Evolutionary conservation across 2,888 invertebrate genomes (phyloP).

Genomic region (Silvanus unidentatus): DNA sequence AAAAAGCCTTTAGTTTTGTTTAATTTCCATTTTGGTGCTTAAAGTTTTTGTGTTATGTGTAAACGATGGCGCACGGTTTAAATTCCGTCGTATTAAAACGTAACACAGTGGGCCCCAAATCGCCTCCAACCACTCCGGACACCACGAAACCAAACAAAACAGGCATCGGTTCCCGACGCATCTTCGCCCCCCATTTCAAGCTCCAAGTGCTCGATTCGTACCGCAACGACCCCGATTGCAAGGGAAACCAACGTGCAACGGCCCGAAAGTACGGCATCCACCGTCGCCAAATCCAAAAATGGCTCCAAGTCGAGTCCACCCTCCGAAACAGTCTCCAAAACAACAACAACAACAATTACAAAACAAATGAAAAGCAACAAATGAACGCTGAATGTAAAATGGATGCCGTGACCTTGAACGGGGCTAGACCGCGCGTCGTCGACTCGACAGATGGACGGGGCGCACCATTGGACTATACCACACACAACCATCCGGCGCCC

Average conservation of each 20-base stretch:
- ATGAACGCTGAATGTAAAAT: neutral
- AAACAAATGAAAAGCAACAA: slow-evolving; percentile 1
- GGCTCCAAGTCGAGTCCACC: slow-evolving; percentile 80
- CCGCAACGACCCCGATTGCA: slow-evolving; percentile 77
- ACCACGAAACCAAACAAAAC: slow-evolving; percentile 25
- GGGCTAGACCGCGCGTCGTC: slow-evolving; percentile 46
- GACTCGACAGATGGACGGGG: slow-evolving; percentile 19
- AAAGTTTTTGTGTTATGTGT: slow-evolving; percentile 7
- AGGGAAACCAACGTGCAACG: slow-evolving; percentile 84
- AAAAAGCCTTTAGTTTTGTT: too few species aligned
- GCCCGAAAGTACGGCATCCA: slow-evolving; percentile 88
- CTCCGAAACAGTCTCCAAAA: slow-evolving; percentile 67
- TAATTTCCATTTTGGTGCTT: too few species aligned
- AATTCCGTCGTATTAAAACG: slow-evolving; percentile 49
- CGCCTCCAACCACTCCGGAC: slow-evolving; percentile 13
- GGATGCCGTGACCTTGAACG: slow-evolving; percentile 36
- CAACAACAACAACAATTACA: slow-evolving; percentile 26
- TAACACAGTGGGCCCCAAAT: slow-evolving; percentile 26
- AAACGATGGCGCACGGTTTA: slow-evolving; percentile 55
- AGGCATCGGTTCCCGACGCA: slow-evolving; percentile 74
- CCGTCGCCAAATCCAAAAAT: slow-evolving; percentile 85
- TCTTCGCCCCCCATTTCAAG: slow-evolving; percentile 85
- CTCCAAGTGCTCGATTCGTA: slow-evolving; percentile 84
- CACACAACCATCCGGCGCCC: too few species aligned
- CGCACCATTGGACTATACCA: too few species aligned